A percentile compares a stretch with the other conserved stretches of the same genome.
Conservation (phyloP, 2,797 vertebrate genomes). For the Myiotriccus ornatus region DNA sequence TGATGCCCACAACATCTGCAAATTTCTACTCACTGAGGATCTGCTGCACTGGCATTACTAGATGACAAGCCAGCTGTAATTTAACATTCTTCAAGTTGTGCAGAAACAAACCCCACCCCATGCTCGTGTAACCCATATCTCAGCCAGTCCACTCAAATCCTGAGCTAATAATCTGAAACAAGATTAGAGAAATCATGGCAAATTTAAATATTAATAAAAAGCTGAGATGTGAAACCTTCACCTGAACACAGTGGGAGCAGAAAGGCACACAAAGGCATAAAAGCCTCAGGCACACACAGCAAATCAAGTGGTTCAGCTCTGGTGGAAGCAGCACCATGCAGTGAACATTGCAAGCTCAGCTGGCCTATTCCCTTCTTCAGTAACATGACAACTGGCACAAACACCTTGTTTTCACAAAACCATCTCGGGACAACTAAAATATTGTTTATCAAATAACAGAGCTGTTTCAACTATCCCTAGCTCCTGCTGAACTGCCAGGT, state of each 20-base stretch:
- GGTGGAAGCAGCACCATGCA: background rate
- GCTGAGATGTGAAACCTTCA: background rate
- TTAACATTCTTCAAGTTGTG: background rate
- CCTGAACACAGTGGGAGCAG: background rate
- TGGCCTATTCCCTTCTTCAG: background rate
- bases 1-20: background rate
- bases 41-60: background rate
- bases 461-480: background rate
- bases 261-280: background rate
- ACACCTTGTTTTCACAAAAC: background rate
- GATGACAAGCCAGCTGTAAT: background rate
- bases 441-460: background rate
- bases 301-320: background rate
- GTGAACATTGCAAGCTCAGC: background rate
- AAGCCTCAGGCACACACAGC: background rate
- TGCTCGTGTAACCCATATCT: rapidly evolving
- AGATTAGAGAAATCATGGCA: background rate
- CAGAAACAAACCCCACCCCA: background rate
- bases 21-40: background rate
- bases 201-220: background rate
- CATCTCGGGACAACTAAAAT: background rate
- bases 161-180: background rate
- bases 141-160: background rate
- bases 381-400: background rate
- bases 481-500: background rate